Percentiles rank a stretch among this genome's conserved stretches.
phyloP scores from a whole-genome alignment of 2,888 invertebrate species.

The Galerucella nymphaeae region DNA sequence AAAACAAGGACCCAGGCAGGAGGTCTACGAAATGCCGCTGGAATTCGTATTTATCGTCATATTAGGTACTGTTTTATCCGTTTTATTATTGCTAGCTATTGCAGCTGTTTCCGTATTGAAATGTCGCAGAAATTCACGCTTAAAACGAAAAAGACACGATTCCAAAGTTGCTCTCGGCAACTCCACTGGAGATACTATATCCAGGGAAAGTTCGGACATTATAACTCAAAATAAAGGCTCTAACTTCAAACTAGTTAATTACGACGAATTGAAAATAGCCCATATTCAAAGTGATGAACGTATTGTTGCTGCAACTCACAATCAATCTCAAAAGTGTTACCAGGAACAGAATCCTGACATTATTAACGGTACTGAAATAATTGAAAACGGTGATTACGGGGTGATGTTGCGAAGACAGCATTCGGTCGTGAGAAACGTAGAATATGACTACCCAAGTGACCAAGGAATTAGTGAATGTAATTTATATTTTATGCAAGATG shows the following conservation, averaged over 20 bases:
- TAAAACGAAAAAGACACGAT: constrained; percentile 70
- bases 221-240: constrained; percentile 55
- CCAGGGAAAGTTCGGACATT: constrained; percentile 58
- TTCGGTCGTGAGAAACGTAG: constrained; percentile 37
- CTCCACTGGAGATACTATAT: constrained; percentile 58
- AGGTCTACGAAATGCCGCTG: constrained; percentile 59
- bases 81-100: constrained; percentile 74
- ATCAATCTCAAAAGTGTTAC: constrained; percentile 61
- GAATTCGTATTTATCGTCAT: constrained; percentile 78
- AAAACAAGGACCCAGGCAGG: constrained; percentile 66
- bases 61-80: constrained; percentile 73
- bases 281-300: constrained; percentile 19
- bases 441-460: constrained; percentile 30
- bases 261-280: constrained; percentile 50
- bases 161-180: constrained; percentile 65
- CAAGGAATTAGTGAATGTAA: constrained; percentile 62
- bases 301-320: constrained; percentile 14
- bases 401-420: constrained; percentile 38
- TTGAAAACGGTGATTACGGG: constrained; percentile 55
- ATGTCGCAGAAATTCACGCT: constrained; percentile 57
- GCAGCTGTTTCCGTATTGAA: constrained; percentile 73
- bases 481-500: constrained; percentile 64
- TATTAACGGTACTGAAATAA: constrained; percentile 80
- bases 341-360: constrained; percentile 82
- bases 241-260: constrained; percentile 51